These are phyloP conservation scores for Nothura maculosa DNA, from an alignment of 2,797 vertebrate genomes.

Conservation along the genomic window DNA sequence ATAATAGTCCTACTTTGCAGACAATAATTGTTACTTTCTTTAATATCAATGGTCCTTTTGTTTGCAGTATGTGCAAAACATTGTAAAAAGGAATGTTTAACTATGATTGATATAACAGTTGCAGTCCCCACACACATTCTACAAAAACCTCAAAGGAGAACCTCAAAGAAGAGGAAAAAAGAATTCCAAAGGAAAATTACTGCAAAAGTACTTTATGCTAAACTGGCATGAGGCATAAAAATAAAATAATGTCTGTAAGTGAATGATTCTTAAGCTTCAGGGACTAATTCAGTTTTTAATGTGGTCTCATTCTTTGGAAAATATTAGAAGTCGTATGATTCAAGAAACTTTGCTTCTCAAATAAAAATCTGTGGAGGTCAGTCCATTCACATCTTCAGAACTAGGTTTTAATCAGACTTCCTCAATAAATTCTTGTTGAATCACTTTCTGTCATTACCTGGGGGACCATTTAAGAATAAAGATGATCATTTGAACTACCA, in stretches of 20 bases:
- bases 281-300: constrained; percentile 71
- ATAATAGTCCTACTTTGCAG: not conserved
- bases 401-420: constrained; percentile 58
- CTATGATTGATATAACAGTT: constrained; percentile 55
- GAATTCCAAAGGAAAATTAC: constrained; percentile 62
- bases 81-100: constrained; percentile 37
- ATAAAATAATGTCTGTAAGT: constrained; percentile 58
- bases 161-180: constrained; percentile 43
- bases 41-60: constrained; percentile 8
- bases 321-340: constrained; percentile 51
- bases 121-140: not conserved
- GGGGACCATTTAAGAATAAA: constrained; percentile 57
- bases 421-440: constrained; percentile 46
- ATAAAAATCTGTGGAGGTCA: constrained; percentile 42
- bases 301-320: constrained; percentile 70
- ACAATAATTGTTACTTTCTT: constrained; percentile 8
- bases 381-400: constrained; percentile 40
- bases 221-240: constrained; percentile 46
- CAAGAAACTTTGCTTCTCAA: constrained; percentile 59
- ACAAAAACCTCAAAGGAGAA: constrained; percentile 64
- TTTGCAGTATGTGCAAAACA: constrained; percentile 8
- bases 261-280: constrained; percentile 55
- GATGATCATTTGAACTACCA: constrained; percentile 47
- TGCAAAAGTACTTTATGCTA: constrained; percentile 55
- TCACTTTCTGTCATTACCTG: constrained; percentile 58